Base-by-base conservation (phyloP, 2,797 vertebrate species). In the Rousettus madagascariensis region DNA sequence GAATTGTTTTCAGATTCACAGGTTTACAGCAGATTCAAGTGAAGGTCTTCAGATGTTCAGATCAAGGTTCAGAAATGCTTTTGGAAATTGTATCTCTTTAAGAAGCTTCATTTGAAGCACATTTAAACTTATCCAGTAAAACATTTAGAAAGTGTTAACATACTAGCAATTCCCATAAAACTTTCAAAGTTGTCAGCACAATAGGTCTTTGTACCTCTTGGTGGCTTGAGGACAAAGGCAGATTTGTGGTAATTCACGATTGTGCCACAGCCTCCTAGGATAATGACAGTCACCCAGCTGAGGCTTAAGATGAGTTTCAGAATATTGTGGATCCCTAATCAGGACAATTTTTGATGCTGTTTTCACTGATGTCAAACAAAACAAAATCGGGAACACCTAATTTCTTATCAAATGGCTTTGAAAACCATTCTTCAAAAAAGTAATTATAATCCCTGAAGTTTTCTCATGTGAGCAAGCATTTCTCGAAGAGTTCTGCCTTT, bases 231-330 rank as follows among this genome's bases (percentile, higher is more conserved):
- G 66, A 82, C 84, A 94, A 55, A 94, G 55, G 95, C 92, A 55
- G 97, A 94, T 95, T 92, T 77, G 19, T 41, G 87, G 80, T 1
- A 24, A 94, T 94, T 95, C 95, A 92, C 95, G 97, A 97, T 94
- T 93, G 87, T 93, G 79, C 89, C 95, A 59, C 89, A 3, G 19
- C 79, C 88, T 97, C 92, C 94, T 63, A 93, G 92, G 97, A 97
- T 96, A 98, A 98, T 96, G 46, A 93, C 46, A 95, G 74, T 87
- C 92, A 85, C 89, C 78, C 79, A 78, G 69, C 12, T 28, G 91
- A 95, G 95, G 90, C 90, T 98, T 97, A 98, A 96, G 77, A 49
- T 85, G 38, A 95, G 92, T 95, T 88, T 90, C 95, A 92, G 97
- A 97, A 96, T 97, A 85, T 71, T 55, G 87, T 61, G 43, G 43